Base-by-base conservation (phyloP, 2,888 invertebrate genomes). In the Diarsia mendica region DNA sequence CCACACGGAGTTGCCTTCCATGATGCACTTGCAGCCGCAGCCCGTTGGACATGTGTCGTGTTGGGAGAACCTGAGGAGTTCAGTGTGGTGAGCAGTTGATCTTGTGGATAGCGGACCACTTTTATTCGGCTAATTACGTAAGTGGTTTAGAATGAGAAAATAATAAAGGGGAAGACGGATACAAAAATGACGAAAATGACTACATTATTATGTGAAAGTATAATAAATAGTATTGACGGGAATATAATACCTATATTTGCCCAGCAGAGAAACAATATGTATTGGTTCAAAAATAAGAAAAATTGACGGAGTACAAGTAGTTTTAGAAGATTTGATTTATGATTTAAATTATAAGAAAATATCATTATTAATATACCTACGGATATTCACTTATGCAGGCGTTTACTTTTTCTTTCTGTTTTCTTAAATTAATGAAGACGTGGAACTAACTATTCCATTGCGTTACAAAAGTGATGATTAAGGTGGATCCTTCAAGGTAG, bases 11-110 rank as follows among this genome's bases (percentile, higher is more conserved):
- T 89, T 94, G 55, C 95, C 98, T 90, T 98, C 98, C 81, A 97
- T 97, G 76, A 98, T 95, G 92, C 99, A 99, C 84, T 97, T 97
- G 94, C 99, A 99, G 46, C 99, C 99, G 95, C 99, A 99, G 48
- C 99, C 99, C 2, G 98, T 98, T 0, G 99, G 98, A 89, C 99
- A 99, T 11, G 97, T 96, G 73, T 97, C 97, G 91, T 98, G 98
- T 72, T 97, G 97, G 53, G 97, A 86, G 80, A 96, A 96, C 96
- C 96, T 96, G 84, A 0, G 23, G 6, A 33, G 15, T 44, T 8
- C 13, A 44, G 4, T 33, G 11, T 18, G 15, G 15, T 67, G 15
- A 80, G 8, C 44, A 64, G 1, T 46, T 53, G 20, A 48, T 46
- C 5, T 48, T 11, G 4, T 28, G 33, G 11, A 6, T 23, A n/a